Base-by-base conservation (phyloP, 2,797 vertebrate species). In the Lerista edwardsae region DNA sequence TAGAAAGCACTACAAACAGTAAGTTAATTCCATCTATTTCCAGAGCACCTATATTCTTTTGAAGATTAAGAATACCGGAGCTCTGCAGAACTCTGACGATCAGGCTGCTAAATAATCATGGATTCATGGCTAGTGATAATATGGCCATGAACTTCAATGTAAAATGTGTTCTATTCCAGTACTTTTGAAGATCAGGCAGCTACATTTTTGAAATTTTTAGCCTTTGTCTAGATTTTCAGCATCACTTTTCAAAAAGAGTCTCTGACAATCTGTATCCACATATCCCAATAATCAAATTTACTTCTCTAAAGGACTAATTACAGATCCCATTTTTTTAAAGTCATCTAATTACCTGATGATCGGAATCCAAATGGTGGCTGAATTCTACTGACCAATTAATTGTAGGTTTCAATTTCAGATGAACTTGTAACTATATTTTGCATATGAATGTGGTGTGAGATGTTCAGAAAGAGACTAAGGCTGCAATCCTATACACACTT, bases 381-480 rank as follows among this genome's bases (percentile, higher is more conserved):
- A 88, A 86, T 88, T 87, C 44, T 4, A 51, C 82, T 92, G 91
- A 88, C 92, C 89, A 92, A 84, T 86, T 88, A 92, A 84, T 86
- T 77, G 39, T 86, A 93, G 88, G 90, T 90, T 90, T 85, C 82
- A 68, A 92, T 88, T 94, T 93, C 92, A 92, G 88, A 93, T 90
- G 90, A 51, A 74, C 29, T 51, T 51, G 2, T 36, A 69, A 88
- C 89, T 88, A 76, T 79, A 86, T 90, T 93, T 90, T 93, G 90
- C 87, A 93, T 90, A 93, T 91, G 85, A 92, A 75, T 83, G 64
- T 0, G 1, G 75, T 92, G 9, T 9, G 71, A 86, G 39, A 86
- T 89, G 87, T 87, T 91, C 81, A 93, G 93, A 94, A 90, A 17
- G 14, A 55, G 51, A 17, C 2, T 55, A 55, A 55, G 14, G 47